These are phyloP conservation scores for Parazoanthus swiftii DNA, from an alignment of 92 coral and sea anemone genomes.

Conservation along the genomic window DNA sequence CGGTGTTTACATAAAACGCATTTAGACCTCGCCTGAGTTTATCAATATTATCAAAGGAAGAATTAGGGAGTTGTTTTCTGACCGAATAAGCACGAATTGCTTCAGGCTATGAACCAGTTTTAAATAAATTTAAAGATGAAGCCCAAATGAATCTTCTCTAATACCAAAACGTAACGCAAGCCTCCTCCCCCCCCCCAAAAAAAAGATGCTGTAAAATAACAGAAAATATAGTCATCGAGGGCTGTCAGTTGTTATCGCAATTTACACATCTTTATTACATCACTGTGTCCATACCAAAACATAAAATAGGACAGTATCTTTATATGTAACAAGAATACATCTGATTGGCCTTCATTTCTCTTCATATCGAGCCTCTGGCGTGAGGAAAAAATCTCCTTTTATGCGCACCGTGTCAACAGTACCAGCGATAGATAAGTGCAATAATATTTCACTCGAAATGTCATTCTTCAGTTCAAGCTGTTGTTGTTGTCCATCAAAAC, in stretches of 20 bases:
- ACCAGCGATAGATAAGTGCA: background rate
- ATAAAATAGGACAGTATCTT: background rate
- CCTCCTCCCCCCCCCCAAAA: no score
- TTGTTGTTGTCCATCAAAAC: background rate
- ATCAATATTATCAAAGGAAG: conserved; percentile 19
- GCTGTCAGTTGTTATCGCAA: background rate
- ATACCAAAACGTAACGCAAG: background rate
- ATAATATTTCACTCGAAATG: conserved; percentile 14
- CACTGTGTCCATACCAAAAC: background rate
- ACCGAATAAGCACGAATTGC: conserved; percentile 17
- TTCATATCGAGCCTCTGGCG: background rate
- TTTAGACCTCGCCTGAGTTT: background rate
- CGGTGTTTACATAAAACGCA: background rate
- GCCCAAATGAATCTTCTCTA: background rate
- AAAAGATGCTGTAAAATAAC: no score
- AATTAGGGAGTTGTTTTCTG: conserved; percentile 21
- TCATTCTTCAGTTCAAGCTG: background rate
- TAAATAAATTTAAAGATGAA: background rate
- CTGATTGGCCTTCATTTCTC: background rate
- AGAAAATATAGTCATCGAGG: no score
- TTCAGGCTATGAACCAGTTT: background rate
- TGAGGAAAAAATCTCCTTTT: background rate
- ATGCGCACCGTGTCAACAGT: conserved; percentile 1
- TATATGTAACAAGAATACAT: background rate
- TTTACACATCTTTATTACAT: background rate